A percentile compares a stretch with the other conserved stretches of the same genome.
phyloP scores from a whole-genome alignment of 2,113 vertebrate genomes.

The Brachyistius frenatus region DNA sequence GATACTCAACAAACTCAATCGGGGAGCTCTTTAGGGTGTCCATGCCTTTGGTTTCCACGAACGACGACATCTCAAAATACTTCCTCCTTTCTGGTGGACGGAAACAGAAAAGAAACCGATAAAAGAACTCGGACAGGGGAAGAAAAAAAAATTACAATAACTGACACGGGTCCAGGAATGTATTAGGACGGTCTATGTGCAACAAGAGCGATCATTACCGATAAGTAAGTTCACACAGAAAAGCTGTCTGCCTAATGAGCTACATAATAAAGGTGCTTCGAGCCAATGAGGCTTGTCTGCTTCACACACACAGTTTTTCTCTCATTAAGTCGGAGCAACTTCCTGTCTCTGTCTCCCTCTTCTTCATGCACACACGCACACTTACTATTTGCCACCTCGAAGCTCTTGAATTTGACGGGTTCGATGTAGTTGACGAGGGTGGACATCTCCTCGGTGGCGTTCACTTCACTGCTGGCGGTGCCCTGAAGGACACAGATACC shows the following conservation, averaged over 20 bases:
- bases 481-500: slow-evolving; percentile 80
- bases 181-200: too few relatives aligned
- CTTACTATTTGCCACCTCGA: slow-evolving; percentile 89
- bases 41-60: slow-evolving; percentile 94
- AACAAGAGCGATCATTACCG: slow-evolving; percentile 23
- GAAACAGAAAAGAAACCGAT: background rate
- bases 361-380: slow-evolving; percentile 19
- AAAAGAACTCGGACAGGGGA: background rate
- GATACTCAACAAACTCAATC: slow-evolving; percentile 94
- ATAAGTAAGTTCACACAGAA: slow-evolving; percentile 8
- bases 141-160: too few relatives aligned
- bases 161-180: too few relatives aligned
- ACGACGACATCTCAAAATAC: slow-evolving; percentile 93
- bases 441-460: slow-evolving; percentile 94
- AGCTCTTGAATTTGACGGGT: slow-evolving; percentile 93
- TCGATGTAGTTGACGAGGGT: slow-evolving; percentile 92
- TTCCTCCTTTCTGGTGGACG: slow-evolving; percentile 86
- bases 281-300: background rate
- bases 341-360: background rate
- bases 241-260: slow-evolving; percentile 23
- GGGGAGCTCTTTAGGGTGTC: slow-evolving; percentile 90
- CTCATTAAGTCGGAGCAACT: background rate
- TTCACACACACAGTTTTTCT: background rate
- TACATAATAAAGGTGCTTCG: background rate
- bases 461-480: slow-evolving; percentile 92